Base-by-base conservation (phyloP, 1,140 invertebrate species). In the Atta texana region DNA sequence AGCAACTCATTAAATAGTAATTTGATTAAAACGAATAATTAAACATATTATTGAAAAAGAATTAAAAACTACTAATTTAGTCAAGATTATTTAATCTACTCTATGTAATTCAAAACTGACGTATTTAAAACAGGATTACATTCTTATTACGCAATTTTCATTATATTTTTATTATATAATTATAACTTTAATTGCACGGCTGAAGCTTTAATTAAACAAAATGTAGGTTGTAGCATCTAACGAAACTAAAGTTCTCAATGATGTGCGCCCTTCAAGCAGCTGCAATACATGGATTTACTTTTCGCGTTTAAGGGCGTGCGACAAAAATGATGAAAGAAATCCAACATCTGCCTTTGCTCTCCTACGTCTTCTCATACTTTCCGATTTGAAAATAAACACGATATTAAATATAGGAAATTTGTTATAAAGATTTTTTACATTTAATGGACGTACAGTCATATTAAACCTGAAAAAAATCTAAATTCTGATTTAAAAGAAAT, bases 261-360 rank as follows among this genome's bases (percentile, higher is more conserved):
- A 59, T 18, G 39, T 74, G 55, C 14, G 12, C 31, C 44, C 21
- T 87, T 21, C 53, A 63, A 55, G 71, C 85, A 88, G 85, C 87
- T 87, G 87, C 55, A 21, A 16, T 66, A 53, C 44, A 18, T 81
- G 55, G 77, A 88, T 88, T 88, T 88, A 76, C 71, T 88, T 71
- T 87, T 31, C 69, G 49, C 59, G 59, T 66, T 44, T 80, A 64
- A 81, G 75, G 39, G 55, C 51, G 49, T 18, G 34, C 16, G 57
- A 82, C 31, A n/a, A 53, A 59, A 61, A 85, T 69, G 80, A 76
- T 76, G 86, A 81, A 90, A 77, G 76, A 82, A 77, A 88, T 57
- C 49, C n/a, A 66, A 88, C 88, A 90, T 90, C 85, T 87, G 85
- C 74, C 61, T 61, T 72, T 59, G 34, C 53, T 66, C 59, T 61